These are phyloP conservation scores for Drosophila picticornis DNA, from an alignment of 2,888 invertebrate species.

Conservation along the genomic window DNA sequence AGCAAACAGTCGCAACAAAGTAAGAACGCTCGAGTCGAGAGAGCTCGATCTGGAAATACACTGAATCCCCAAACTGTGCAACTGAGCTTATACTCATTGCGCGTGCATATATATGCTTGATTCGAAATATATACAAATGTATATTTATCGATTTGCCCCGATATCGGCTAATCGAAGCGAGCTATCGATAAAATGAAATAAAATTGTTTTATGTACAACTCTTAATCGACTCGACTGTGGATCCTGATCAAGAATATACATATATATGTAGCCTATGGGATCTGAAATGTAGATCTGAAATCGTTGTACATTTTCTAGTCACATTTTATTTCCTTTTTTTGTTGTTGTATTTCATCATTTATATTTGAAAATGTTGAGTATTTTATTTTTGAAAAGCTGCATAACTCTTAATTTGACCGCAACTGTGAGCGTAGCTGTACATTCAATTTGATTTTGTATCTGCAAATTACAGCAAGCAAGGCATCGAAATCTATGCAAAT, in stretches of 20 bases:
- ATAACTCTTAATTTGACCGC: not conserved
- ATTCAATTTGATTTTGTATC: slow-evolving; percentile 31
- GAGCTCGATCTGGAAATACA: not conserved
- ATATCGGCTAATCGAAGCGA: not conserved
- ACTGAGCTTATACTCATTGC: not conserved
- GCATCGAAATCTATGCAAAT: slow-evolving; percentile 54
- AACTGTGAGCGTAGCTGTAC: not conserved
- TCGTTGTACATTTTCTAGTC: not conserved
- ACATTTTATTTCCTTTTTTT: not conserved
- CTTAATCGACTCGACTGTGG: not conserved
- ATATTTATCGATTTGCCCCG: not conserved
- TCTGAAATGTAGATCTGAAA: not conserved
- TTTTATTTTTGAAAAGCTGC: not conserved
- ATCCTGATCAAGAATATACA: not conserved
- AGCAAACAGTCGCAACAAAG: slow-evolving; percentile 73
- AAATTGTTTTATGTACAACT: not conserved
- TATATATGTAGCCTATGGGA: not conserved
- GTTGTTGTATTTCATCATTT: not conserved
- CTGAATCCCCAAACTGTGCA: not conserved
- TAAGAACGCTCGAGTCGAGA: not conserved
- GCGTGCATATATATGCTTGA: not conserved
- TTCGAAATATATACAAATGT: not conserved
- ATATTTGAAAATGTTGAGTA: not conserved
- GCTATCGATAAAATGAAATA: not conserved
- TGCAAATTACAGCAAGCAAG: slow-evolving; percentile 49